phyloP scores from a whole-genome alignment of 2,113 vertebrate species.

The Dinomys branickii region DNA sequence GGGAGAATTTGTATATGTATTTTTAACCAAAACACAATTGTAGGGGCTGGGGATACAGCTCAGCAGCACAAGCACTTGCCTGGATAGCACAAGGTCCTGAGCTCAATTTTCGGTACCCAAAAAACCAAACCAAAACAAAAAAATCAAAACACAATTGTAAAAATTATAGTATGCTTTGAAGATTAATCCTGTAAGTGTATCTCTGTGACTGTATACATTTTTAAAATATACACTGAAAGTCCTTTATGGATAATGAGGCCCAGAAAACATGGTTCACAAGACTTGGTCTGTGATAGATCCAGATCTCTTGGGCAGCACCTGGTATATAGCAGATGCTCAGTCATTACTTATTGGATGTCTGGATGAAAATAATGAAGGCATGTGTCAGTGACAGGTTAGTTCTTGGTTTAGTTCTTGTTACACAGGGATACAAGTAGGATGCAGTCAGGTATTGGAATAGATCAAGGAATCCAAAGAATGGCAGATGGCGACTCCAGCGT shows the following conservation, averaged over 20 bases:
- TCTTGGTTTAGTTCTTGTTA: neutral
- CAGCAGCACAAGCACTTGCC: too few relatives aligned
- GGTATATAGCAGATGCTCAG: neutral
- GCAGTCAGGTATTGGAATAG: neutral
- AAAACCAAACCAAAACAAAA: too few relatives aligned
- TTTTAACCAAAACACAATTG: neutral
- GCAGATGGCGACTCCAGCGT: neutral
- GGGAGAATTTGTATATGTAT: neutral
- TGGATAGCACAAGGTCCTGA: too few relatives aligned
- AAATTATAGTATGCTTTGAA: constrained; percentile 20
- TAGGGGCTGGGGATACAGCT: too few relatives aligned
- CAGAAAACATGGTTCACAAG: neutral
- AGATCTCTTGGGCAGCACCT: neutral
- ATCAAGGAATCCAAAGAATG: neutral
- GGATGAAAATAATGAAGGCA: constrained; percentile 13
- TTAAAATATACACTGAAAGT: neutral
- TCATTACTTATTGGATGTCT: neutral
- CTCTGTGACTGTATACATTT: neutral
- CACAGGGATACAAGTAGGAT: neutral
- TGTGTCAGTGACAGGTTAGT: neutral
- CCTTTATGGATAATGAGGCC: neutral
- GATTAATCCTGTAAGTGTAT: neutral
- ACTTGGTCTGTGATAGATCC: neutral
- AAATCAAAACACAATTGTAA: neutral
- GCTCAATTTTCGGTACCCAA: too few relatives aligned